Conservation (phyloP, 2,888 invertebrate genomes). For the Watsonalla binaria region DNA sequence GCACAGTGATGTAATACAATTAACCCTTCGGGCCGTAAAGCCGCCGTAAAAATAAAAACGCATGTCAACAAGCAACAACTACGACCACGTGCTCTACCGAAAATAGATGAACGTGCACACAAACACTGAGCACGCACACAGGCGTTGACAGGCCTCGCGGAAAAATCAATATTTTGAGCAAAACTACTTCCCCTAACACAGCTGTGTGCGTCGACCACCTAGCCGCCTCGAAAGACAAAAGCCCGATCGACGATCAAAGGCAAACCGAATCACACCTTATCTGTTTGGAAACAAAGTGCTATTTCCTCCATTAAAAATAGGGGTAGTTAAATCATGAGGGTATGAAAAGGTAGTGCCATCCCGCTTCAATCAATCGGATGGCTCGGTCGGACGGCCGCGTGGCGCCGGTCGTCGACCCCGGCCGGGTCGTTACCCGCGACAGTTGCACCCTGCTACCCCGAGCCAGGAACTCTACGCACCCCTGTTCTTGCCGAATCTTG, state of each 20-base stretch:
- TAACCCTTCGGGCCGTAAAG: slow-evolving; percentile 51
- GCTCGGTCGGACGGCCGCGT: slow-evolving; percentile 68
- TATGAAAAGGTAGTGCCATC: slow-evolving; percentile 56
- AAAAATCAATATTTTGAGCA: slow-evolving; percentile 79
- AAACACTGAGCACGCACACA: slow-evolving; percentile 26
- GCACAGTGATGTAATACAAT: slow-evolving; percentile 58
- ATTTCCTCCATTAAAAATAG: slow-evolving; percentile 45
- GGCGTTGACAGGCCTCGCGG: slow-evolving; percentile 60
- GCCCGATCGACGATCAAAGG: slow-evolving; percentile 28
- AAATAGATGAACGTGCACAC: slow-evolving; percentile 67
- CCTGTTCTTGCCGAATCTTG: slow-evolving; percentile 71
- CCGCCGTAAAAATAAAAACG: slow-evolving; percentile 72
- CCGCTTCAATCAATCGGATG: slow-evolving; percentile 74
- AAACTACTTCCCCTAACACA: slow-evolving; percentile 72
- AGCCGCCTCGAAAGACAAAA: slow-evolving; percentile 27
- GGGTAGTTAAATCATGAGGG: slow-evolving; percentile 69
- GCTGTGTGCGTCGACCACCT: slow-evolving; percentile 58
- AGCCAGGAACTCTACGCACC: slow-evolving; percentile 53
- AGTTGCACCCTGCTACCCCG: slow-evolving; percentile 76
- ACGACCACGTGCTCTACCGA: slow-evolving; percentile 73
- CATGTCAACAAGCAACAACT: slow-evolving; percentile 74
- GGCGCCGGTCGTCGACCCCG: slow-evolving; percentile 73
- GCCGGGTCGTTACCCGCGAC: slow-evolving; percentile 71
- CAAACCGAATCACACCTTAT: slow-evolving; percentile 60
- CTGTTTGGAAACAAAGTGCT: slow-evolving; percentile 48